A percentile compares a stretch with the other conserved stretches of the same genome.
These are phyloP conservation scores for Phania funesta DNA, from an alignment of 2,888 invertebrate species.

Conservation along the genomic window DNA sequence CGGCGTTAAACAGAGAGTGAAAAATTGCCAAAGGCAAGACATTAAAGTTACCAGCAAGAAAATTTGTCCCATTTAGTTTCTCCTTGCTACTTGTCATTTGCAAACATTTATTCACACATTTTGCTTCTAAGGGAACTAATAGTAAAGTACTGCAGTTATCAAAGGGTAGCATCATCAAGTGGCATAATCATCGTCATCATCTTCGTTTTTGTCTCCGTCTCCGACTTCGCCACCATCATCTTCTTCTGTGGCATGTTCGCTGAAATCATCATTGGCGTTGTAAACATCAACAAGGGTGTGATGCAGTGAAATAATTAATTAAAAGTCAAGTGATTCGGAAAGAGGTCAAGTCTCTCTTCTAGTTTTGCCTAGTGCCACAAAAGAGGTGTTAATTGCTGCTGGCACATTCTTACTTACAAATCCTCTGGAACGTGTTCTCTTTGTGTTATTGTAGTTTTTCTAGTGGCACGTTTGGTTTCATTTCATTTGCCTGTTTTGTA, in stretches of 20 bases:
- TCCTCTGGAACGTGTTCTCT: constrained; percentile 41
- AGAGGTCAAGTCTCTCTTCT: constrained; percentile 64
- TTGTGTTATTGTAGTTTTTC: constrained; percentile 14
- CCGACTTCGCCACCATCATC: not conserved
- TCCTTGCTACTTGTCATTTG: not conserved
- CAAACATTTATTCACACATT: not conserved
- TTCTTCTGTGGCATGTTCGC: constrained; percentile 35
- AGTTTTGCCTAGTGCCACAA: constrained; percentile 61
- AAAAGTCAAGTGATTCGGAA: constrained; percentile 66
- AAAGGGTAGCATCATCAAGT: constrained; percentile 53
- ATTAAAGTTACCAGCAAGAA: constrained; percentile 12
- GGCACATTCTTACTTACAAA: no score
- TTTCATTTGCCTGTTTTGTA: constrained; percentile 41
- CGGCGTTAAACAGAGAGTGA: constrained; percentile 51
- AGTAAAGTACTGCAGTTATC: constrained; percentile 31
- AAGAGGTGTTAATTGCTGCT: constrained; percentile 68
- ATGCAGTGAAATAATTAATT: constrained; percentile 66
- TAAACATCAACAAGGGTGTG: constrained; percentile 52
- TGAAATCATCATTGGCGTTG: constrained; percentile 45
- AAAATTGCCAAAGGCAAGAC: constrained; percentile 52
- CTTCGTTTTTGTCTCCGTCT: not conserved
- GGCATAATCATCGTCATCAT: constrained; percentile 49
- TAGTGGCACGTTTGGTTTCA: constrained; percentile 50
- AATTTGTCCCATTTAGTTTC: constrained; percentile 32
- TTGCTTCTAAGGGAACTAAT: not conserved